A percentile compares a stretch with the other conserved stretches of the same genome.
phyloP scores from a whole-genome alignment of 1,140 invertebrate genomes.

The Danaus melanippus region DNA sequence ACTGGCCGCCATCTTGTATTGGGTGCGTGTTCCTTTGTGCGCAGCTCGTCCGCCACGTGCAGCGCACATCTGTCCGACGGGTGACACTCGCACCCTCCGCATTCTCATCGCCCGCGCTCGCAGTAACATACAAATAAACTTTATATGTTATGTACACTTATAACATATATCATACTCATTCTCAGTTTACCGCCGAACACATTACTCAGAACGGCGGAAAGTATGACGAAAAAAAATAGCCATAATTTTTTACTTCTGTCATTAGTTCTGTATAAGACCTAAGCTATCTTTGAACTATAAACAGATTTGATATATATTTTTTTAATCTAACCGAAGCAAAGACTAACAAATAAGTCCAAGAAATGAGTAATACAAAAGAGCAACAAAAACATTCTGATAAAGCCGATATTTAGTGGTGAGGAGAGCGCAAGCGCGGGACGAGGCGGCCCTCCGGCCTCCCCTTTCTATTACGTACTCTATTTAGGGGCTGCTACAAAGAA shows the following conservation, averaged over 20 bases:
- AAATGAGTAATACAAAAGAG: conserved; percentile 40
- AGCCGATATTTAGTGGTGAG: conserved; percentile 55
- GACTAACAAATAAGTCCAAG: conserved; percentile 27
- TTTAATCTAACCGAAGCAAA: conserved; percentile 4
- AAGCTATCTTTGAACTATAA: too few relatives aligned
- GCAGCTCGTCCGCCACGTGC: conserved; percentile 52
- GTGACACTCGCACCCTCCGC: conserved; percentile 48
- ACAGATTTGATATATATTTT: too few relatives aligned
- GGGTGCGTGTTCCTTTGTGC: conserved; percentile 57
- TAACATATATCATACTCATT: too few relatives aligned
- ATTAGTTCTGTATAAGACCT: too few relatives aligned
- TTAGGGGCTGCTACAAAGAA: conserved; percentile 66
- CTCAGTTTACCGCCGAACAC: too few relatives aligned
- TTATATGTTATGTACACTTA: too few relatives aligned
- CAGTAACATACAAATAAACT: conserved; percentile 14
- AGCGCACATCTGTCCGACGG: conserved; percentile 61
- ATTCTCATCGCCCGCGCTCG: conserved; percentile 27
- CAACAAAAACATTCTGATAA: conserved; percentile 58
- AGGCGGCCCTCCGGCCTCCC: conserved; percentile 51
- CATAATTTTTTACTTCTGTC: too few relatives aligned
- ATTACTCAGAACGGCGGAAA: too few relatives aligned
- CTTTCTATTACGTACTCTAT: conserved; percentile 66
- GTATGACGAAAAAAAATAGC: too few relatives aligned
- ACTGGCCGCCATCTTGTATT: conserved; percentile 41
- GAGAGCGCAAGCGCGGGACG: conserved; percentile 48